Percentiles rank a stretch among this genome's conserved stretches.
These are phyloP conservation scores for Leptodactylus fallax DNA, from an alignment of 2,797 vertebrate genomes.

Conservation along the genomic window DNA sequence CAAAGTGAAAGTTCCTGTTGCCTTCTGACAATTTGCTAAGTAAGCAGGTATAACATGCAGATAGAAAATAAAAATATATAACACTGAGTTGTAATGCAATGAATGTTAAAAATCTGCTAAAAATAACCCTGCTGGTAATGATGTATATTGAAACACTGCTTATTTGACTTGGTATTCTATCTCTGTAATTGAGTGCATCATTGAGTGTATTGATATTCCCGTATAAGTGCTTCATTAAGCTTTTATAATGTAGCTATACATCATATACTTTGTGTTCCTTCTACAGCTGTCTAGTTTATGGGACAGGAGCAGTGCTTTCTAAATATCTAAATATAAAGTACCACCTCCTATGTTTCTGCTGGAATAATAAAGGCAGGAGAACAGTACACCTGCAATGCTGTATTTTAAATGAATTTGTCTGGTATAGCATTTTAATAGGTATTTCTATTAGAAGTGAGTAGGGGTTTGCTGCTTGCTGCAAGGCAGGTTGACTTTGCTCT, in stretches of 20 bases:
- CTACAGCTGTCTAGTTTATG: constrained; percentile 19
- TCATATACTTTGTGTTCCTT: constrained; percentile 37
- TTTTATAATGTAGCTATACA: constrained; percentile 54
- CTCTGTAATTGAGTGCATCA: constrained; percentile 46
- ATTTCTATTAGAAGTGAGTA: background rate
- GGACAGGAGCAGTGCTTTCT: background rate
- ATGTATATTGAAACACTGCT: constrained; percentile 44
- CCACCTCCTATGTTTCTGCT: background rate
- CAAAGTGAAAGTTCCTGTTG: constrained; percentile 12
- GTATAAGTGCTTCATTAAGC: constrained; percentile 54
- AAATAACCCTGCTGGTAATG: constrained; percentile 39
- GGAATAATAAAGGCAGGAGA: background rate
- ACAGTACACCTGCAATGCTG: background rate
- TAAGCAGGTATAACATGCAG: background rate
- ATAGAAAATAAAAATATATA: background rate
- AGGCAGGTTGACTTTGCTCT: constrained; percentile 29
- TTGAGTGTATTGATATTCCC: constrained; percentile 46
- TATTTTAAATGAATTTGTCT: constrained; percentile 1
- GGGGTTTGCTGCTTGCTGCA: background rate
- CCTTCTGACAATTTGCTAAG: background rate
- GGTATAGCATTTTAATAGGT: background rate
- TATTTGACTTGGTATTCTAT: constrained; percentile 51
- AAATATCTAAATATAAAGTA: constrained; percentile 7
- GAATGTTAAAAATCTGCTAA: constrained; percentile 9
- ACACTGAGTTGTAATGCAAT: background rate